Evolutionary conservation across 2,113 vertebrate species (phyloP).

Genomic region (Columba livia): DNA sequence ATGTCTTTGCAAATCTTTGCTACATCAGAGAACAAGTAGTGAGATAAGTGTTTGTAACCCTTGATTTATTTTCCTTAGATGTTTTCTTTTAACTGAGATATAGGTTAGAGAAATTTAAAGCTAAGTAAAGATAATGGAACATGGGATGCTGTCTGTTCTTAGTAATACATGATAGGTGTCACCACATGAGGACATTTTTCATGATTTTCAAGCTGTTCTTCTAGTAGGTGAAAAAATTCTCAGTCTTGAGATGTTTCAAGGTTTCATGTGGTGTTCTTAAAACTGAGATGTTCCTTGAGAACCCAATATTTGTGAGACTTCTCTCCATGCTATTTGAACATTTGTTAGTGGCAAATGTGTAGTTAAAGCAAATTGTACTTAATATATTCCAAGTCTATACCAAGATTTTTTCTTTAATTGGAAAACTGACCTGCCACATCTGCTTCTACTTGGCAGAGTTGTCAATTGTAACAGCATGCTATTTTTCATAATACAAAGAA

Average conservation of each 20-base stretch:
- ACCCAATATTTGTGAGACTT: neutral
- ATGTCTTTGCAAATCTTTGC: neutral
- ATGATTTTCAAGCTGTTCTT: neutral
- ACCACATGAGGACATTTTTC: neutral
- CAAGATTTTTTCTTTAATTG: neutral
- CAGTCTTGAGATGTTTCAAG: neutral
- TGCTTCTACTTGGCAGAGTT: neutral
- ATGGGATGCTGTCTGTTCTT: neutral
- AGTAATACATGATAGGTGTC: neutral
- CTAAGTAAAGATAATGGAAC: neutral
- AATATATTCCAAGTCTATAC: neutral
- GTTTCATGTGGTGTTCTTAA: neutral
- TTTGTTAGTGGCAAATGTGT: neutral
- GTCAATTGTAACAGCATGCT: neutral
- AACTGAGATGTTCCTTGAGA: neutral
- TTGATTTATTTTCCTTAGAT: neutral
- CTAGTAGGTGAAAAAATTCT: neutral
- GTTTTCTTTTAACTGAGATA: neutral
- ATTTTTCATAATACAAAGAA: neutral
- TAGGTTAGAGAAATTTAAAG: neutral
- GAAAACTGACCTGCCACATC: neutral
- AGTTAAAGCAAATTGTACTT: neutral
- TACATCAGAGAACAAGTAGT: neutral
- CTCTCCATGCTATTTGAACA: neutral
- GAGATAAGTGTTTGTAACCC: neutral